phyloP scores from a whole-genome alignment of 2,888 invertebrate species.

The Colostygia pectinataria region DNA sequence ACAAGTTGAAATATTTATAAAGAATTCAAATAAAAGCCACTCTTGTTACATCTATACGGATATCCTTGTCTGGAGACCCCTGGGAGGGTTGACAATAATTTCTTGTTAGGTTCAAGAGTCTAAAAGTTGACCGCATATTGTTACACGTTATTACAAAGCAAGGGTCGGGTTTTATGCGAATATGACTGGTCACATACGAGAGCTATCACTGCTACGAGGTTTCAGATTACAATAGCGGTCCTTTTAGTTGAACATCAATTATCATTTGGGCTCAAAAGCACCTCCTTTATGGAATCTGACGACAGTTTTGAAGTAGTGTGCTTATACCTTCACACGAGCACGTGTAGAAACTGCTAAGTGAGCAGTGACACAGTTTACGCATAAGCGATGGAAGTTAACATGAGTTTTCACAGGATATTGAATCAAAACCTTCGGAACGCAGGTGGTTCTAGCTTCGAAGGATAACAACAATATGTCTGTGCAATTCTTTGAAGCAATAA shows the following conservation, averaged over 20 bases:
- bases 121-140: slow-evolving; percentile 55
- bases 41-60: slow-evolving; percentile 1
- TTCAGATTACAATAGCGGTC: slow-evolving; percentile 41
- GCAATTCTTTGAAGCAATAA: slow-evolving; percentile 45
- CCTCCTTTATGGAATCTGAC: slow-evolving; percentile 17
- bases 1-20: background rate
- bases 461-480: slow-evolving; percentile 17
- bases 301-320: slow-evolving; percentile 9
- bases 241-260: slow-evolving; percentile 49
- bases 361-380: slow-evolving; percentile 12
- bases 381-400: slow-evolving; percentile 7
- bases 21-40: slow-evolving; percentile 7
- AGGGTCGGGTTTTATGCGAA: slow-evolving; percentile 52
- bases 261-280: slow-evolving; percentile 43
- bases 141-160: slow-evolving; percentile 52
- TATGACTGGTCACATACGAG: slow-evolving; percentile 53
- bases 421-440: slow-evolving; percentile 10
- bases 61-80: slow-evolving; percentile 21
- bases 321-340: background rate
- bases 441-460: slow-evolving; percentile 23
- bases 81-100: slow-evolving; percentile 41
- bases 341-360: background rate
- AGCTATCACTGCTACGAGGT: slow-evolving; percentile 48
- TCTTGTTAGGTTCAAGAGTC: slow-evolving; percentile 47
- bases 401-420: slow-evolving; percentile 10